phyloP scores from a whole-genome alignment of 2,797 vertebrate genomes.

The Lagorchestes hirsutus region DNA sequence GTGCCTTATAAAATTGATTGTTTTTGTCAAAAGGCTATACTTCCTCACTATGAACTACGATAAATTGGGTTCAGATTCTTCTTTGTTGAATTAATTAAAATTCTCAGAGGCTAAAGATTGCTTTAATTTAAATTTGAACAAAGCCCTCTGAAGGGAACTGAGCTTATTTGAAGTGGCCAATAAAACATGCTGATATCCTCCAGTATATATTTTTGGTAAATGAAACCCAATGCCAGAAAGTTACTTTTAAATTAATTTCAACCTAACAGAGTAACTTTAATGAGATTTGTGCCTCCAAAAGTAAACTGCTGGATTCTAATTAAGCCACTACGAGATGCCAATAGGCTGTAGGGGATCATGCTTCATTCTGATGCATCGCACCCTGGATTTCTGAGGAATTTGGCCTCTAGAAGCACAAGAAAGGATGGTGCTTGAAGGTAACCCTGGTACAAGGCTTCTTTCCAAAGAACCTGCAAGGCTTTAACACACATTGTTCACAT shows the following conservation, averaged over 20 bases:
- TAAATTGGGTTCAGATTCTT: conserved; percentile 43
- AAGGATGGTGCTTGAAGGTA: not conserved
- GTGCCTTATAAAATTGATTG: conserved; percentile 42
- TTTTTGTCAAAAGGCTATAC: conserved; percentile 30
- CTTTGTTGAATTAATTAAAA: conserved; percentile 59
- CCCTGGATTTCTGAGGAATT: conserved; percentile 24
- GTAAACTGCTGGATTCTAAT: not conserved
- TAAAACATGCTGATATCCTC: conserved; percentile 14
- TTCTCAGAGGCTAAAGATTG: conserved; percentile 27
- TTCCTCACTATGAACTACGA: conserved; percentile 57
- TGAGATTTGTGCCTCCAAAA: not conserved
- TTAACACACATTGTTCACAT: not conserved
- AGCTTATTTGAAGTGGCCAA: conserved; percentile 54
- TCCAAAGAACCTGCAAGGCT: not conserved
- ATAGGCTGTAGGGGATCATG: not conserved
- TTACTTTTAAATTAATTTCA: conserved; percentile 44
- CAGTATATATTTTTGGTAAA: conserved; percentile 50
- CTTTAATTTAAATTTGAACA: conserved; percentile 20
- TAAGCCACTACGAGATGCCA: not conserved
- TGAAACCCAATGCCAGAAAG: conserved; percentile 21
- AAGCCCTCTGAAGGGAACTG: conserved; percentile 37
- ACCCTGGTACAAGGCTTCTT: not conserved
- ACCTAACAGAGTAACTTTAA: conserved; percentile 12
- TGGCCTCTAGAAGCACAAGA: not conserved
- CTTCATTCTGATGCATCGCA: not conserved